Base-by-base conservation (phyloP, 2,888 invertebrate genomes). In the Cerastis rubricosa region DNA sequence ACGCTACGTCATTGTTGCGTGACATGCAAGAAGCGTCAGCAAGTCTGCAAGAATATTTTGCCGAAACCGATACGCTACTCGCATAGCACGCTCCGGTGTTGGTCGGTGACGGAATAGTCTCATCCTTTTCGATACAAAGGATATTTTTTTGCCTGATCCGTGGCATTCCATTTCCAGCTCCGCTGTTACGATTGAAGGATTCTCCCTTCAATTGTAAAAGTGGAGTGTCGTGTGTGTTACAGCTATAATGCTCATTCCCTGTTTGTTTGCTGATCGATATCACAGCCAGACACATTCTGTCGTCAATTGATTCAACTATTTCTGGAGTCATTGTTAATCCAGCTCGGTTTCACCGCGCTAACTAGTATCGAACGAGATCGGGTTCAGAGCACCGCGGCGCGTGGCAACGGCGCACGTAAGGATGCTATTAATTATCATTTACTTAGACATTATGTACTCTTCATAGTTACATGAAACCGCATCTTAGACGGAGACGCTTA, bases 271-370 rank as follows among this genome's bases (percentile, higher is more conserved):
- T 71, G 81, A 88, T 89, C 88, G 74, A 88, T 86, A 85, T 86
- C 83, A 78, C 75, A 67, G 66, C 68, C 82, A 80, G 85, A 84
- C 83, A 85, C 81, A 86, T 86, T 85, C 84, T 81, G 78, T 80
- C 73, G 70, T 78, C 84, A 85, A 88, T 88, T 84, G 79, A 74
- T 78, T 79, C 68, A 81, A 83, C 85, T 88, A 89, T 88, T 89
- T 84, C 81, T 86, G 83, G 87, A 78, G 65, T 73, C 75, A 75
- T 79, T 73, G 82, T 80, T 87, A 83, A 84, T 84, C 83, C 65
- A 79, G 63, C 73, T 78, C 45, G 57, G 61, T 68, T 72, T 66
- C 54, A 43, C 22, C 75, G 67, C 68, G 54, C 75, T 81, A 81
- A 80, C 74, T 66, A 80, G 64, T 80, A 82, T 82, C 63, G 73